Percentiles rank a stretch among this genome's conserved stretches.
Conservation (phyloP, 2,113 vertebrate genomes). For the Petrocephalus microphthalmus region DNA sequence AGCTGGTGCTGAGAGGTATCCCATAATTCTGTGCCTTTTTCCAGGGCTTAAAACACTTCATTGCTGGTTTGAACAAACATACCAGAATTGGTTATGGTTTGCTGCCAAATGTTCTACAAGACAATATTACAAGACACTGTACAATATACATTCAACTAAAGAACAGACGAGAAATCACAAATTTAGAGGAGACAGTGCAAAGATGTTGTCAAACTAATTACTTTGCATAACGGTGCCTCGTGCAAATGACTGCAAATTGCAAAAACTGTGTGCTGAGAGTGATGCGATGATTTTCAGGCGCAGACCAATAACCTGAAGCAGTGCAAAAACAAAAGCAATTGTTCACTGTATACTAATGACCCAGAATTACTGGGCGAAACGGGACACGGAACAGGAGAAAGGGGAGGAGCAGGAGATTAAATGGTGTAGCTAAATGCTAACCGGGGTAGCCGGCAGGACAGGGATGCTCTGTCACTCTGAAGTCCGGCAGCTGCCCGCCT, state of each 20-base stretch:
- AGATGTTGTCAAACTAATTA: background rate
- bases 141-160: background rate
- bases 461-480: background rate
- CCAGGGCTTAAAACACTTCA: background rate
- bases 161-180: background rate
- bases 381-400: background rate
- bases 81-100: background rate
- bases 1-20: background rate
- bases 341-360: background rate
- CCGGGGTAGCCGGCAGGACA: background rate
- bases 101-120: background rate
- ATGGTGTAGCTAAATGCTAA: background rate
- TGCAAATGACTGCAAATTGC: background rate
- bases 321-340: background rate
- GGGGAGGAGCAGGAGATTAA: background rate
- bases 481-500: background rate
- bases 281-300: background rate
- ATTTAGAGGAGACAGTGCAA: background rate
- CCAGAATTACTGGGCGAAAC: no score
- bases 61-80: background rate
- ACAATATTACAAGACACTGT: background rate
- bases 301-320: background rate
- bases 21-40: background rate
- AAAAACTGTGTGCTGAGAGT: background rate
- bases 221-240: background rate